Base-by-base conservation (phyloP, 1,140 invertebrate genomes). In the Venustaconcha ellipsiformis region DNA sequence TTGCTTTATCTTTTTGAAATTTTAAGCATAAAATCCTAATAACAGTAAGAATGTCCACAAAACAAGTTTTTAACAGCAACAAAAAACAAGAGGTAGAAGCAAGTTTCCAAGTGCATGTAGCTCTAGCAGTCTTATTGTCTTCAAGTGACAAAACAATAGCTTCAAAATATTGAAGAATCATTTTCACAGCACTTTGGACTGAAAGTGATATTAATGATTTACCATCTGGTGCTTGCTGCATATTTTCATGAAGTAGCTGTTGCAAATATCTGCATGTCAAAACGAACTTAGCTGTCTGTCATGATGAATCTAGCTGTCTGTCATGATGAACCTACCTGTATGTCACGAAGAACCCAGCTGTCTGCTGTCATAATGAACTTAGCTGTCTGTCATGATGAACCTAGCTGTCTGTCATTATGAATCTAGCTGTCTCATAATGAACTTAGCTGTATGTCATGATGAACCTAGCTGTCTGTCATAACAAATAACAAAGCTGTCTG, bases 111-210 rank as follows among this genome's bases (percentile, higher is more conserved):
- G 58, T 18, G 18, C 67, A 48, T 56, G 8, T 17, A n/a, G 67
- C 67, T 20, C 57, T 69, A 13, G 48, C 67, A 23, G 57, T 57
- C 55, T 57, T 57, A 57, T 69, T 57, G 58, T 20, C 56, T 59
- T 69, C 67, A 14, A 69, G 67, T 20, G 67, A 18, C 18, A 57
- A 11, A n/a, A 57, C 11, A 15, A 69, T 57, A 17, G 67, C 14
- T n/a, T 26, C 67, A 69, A n/a, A 57, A 57, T 69, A 13, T 59
- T 12, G 0, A 69, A 57, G 57, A 20, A 69, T 59, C 56, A 69
- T 69, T 69, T 69, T 69, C 1, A 69, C 67, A n/a, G 67, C 67
- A 69, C 55, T 57, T 57, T 69, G 48, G 6, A 69, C 67, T 57
- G 55, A 69, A n/a, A 67, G 26, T 26, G 26, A 48, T 20, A 57